Conservation (phyloP, 2,888 invertebrate genomes). For the Ganaspis brasiliensis region DNA sequence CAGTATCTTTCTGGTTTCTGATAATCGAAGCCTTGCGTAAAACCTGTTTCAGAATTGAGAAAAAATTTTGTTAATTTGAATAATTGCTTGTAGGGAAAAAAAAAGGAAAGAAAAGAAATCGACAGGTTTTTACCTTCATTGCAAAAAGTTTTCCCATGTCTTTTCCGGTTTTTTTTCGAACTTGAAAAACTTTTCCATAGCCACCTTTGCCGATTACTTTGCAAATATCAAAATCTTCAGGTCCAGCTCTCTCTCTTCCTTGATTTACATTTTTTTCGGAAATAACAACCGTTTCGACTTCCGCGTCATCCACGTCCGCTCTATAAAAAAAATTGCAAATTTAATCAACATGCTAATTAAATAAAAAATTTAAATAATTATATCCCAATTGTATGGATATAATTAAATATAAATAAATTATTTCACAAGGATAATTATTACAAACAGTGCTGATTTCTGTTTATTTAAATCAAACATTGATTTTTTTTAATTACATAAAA, state of each 20-base stretch:
- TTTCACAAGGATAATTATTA: no score
- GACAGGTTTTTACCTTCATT: constrained; percentile 84
- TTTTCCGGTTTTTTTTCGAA: constrained; percentile 85
- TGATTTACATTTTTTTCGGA: constrained; percentile 91
- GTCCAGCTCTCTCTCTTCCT: constrained; percentile 92
- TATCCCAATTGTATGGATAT: no score
- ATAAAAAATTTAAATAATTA: not conserved
- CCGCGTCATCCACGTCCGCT: constrained; percentile 85
- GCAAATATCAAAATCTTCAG: constrained; percentile 89
- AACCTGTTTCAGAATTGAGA: constrained; percentile 72
- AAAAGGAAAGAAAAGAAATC: not conserved
- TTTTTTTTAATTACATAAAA: no score
- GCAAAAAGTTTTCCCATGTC: constrained; percentile 87
- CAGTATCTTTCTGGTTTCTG: constrained; percentile 89
- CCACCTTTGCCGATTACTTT: constrained; percentile 89
- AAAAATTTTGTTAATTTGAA: not conserved
- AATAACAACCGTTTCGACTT: constrained; percentile 86
- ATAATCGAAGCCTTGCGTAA: constrained; percentile 88
- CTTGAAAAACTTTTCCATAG: constrained; percentile 87
- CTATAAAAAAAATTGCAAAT: constrained; percentile 55
- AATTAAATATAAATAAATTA: no score
- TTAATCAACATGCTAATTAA: not conserved
- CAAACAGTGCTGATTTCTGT: no score
- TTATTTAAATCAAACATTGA: no score
- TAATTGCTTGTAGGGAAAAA: no score